Evolutionary conservation across 2,888 invertebrate genomes (phyloP), one percentile per base, ranked within the genome.

Genomic region (Thysanoteuthis rhombus): DNA sequence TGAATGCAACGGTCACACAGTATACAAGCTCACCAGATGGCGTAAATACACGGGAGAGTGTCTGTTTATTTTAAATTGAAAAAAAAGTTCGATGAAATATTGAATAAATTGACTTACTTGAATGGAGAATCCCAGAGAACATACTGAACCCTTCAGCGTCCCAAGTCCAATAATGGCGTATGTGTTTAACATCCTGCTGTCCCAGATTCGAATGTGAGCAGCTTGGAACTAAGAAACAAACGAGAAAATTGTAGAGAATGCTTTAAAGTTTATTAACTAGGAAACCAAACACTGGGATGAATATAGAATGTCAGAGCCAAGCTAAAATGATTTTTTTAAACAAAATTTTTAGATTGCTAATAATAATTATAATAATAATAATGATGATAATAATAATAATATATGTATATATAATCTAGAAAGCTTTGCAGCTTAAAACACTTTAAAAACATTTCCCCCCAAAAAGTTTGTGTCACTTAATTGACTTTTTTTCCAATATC

Each of bases 151-250:
- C 96, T 98, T 98, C 96, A 99, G 98, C 97, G 98, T 98, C 0
- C 98, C 98, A 98, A 98, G 98, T 10, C 99, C 99, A 96, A 99
- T 98, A 47, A 99, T 98, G 96, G 98, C 98, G 90, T 98, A 97
- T 0, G 99, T 99, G 97, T 98, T 98, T 95, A 99, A 97, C 1
- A 98, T 98, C 97, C 98, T 98, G 0, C 98, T 98, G 96, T 99
- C 98, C 99, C 99, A 99, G 95, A 99, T 98, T 94, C 99, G 98
- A 38, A 99, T 98, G 96, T 99, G 99, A 36, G 97, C 96, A 96
- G 96, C 75, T n/a, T 75, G 75, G 75, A 75, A 75, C 75, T 75
- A 58, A 58, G 94, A 5, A 94, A 93, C 58, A 93, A 93, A 52
- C 91, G 25, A 93, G 36, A 90, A 89, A 92, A 75, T 36, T 5